Base-by-base conservation (phyloP, 2,888 invertebrate genomes). In the Acronicta leporina region DNA sequence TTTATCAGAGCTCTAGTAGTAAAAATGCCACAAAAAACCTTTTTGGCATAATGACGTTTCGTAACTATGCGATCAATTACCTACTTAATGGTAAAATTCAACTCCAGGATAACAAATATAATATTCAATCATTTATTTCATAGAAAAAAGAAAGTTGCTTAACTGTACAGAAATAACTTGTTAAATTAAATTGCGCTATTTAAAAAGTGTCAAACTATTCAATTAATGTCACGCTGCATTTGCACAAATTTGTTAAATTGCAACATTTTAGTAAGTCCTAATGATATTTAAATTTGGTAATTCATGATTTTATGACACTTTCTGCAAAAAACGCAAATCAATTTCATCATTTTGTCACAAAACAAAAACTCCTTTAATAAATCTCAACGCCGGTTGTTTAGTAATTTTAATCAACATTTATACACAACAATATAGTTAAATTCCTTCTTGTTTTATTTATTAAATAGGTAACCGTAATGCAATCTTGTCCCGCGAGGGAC, bases 201-300 rank as follows among this genome's bases (percentile, higher is more conserved):
- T 35, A 35, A 35, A 30, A 14, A 35, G 7, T 16, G 2, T 3
- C 13, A 35, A 47, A 16, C 8, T 16, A 11, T 33, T 11, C 16
- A 11, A 15, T 16, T 10, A 16, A 35, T 47, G 5, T 14, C 13
- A 16, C 8, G 33, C 35, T 13, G 8, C 1, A 16, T 46, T 46
- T 46, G 13, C 16, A 11, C 15, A 13, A 25, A 44, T 30, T 16
- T 16, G 13, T 33, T 11, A 11, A 35, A 35, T 47, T 35, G 13
- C 35, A 35, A 47, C 16, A 16, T 47, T 33, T 47, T 16, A 9
- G 30, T 30, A 30, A 10, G 8, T 11, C 3, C 15, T 33, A 33
- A 46, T 13, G 30, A 46, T 46, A 33, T 15, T 46, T 33, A 33
- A 45, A 30, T 30, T 1, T 45, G 9, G 27, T 43, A 45, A 45